phyloP scores from a whole-genome alignment of 2,797 vertebrate genomes.

The Coregonus ussuriensis region DNA sequence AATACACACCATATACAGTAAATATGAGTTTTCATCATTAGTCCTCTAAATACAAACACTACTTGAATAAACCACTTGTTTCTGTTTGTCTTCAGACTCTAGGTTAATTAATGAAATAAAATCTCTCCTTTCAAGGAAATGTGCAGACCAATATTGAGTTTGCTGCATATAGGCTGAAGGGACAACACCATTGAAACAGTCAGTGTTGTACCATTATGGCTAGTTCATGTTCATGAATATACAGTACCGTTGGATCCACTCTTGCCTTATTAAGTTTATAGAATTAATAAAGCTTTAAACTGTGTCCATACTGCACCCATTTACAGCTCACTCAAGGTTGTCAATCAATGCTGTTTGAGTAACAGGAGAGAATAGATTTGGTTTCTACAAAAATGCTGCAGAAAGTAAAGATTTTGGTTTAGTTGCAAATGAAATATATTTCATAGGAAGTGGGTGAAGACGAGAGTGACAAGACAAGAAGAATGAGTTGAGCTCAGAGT shows the following conservation, averaged over 20 bases:
- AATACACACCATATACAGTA: constrained; percentile 58
- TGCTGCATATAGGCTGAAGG: constrained; percentile 62
- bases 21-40: constrained; percentile 68
- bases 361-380: neutral
- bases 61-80: constrained; percentile 49
- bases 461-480: neutral
- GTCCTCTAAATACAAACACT: constrained; percentile 62
- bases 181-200: constrained; percentile 49
- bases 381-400: neutral
- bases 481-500: neutral
- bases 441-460: neutral
- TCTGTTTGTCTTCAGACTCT: constrained; percentile 23
- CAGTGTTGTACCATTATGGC: neutral
- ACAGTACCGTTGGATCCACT: neutral
- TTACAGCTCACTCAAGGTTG: neutral
- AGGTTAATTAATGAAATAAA: constrained; percentile 14
- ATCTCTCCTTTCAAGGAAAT: constrained; percentile 57
- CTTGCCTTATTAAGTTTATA: neutral
- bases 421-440: neutral
- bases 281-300: neutral
- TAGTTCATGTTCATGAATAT: neutral
- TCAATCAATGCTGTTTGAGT: neutral
- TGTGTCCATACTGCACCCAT: neutral
- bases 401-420: neutral
- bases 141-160: constrained; percentile 68